Base-by-base conservation (phyloP, 2,888 invertebrate species). In the Mythimna loreyi region DNA sequence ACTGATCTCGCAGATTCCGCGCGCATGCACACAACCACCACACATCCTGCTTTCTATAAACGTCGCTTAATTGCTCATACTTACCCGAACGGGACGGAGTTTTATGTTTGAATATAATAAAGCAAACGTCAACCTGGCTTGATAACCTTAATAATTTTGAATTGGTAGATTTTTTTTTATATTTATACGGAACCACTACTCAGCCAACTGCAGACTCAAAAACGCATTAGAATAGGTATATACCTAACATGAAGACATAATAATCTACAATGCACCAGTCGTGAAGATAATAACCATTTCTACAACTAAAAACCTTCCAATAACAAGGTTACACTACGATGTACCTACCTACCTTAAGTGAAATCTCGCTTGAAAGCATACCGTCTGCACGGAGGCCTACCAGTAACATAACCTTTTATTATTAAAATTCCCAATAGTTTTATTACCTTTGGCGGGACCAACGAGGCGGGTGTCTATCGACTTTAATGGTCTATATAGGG, bases 371-470 rank as follows among this genome's bases (percentile, higher is more conserved):
- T 50, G 69, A 82, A 80, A 82, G 69, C 76, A 70, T 70, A 74
- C 43, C 64, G 59, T 64, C 72, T 64, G 56, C 66, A 70, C 45
- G 52, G 61, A 67, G 75, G 74, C 28, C 28, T 70, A 76, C 40
- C 40, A 40, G 40, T 40, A 40, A 81, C 74, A 63, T 65, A 77
- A 76, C 71, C 45, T 82, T 72, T 78, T 84, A 82, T 83, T 82
- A 85, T 88, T 83, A 81, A 85, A 85, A 88, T 87, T 86, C 80
- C 80, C 78, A 87, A 87, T 87, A 84, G 82, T 84, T 82, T 84
- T 82, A 84, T 78, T 83, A 82, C 85, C 77, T 70, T 72, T 84
- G 78, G 75, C 76, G 78, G 69, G 67, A 71, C 61, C 58, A 55
- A 68, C 76, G 71, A 73, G 79, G 84, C 78, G 81, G 83, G 85